Evolutionary conservation across 1,140 invertebrate species (phyloP).

Genomic region (Polyergus mexicanus): DNA sequence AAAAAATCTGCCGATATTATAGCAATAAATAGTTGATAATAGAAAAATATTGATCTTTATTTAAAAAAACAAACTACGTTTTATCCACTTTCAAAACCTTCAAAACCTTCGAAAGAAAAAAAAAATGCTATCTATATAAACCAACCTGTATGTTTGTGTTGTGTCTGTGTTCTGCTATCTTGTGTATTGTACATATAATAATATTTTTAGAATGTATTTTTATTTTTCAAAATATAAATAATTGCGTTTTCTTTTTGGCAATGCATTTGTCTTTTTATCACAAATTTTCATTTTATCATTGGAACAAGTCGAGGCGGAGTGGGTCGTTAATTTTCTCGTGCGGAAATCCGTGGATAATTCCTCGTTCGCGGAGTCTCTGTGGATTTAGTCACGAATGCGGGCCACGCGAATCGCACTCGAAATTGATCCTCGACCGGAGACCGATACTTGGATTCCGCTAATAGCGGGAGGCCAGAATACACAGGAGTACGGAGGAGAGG

Average conservation of each 20-base stretch:
- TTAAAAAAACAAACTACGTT: too few relatives aligned
- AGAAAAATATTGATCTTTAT: too few relatives aligned
- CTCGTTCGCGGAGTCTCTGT: slow-evolving; percentile 61
- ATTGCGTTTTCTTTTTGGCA: neutral
- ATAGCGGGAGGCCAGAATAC: neutral
- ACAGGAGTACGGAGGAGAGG: neutral
- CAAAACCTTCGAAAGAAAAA: too few relatives aligned
- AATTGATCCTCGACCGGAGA: slow-evolving; percentile 38
- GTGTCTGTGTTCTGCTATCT: too few relatives aligned
- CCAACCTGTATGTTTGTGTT: too few relatives aligned
- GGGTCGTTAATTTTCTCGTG: neutral
- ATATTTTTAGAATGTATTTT: too few relatives aligned
- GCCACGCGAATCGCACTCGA: slow-evolving; percentile 60
- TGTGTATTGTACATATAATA: too few relatives aligned
- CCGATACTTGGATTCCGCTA: slow-evolving; percentile 25
- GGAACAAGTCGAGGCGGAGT: neutral
- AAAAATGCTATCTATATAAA: too few relatives aligned
- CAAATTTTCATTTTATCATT: neutral
- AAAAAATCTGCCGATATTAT: neutral
- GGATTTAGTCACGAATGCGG: slow-evolving; percentile 69
- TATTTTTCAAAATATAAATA: neutral
- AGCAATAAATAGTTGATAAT: too few relatives aligned
- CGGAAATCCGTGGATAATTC: slow-evolving; percentile 14
- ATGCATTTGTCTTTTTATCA: neutral
- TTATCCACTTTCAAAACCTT: too few relatives aligned